A percentile compares a stretch with the other conserved stretches of the same genome.
These are phyloP conservation scores for Epinotia nisella DNA, from an alignment of 2,888 invertebrate genomes.

Conservation along the genomic window DNA sequence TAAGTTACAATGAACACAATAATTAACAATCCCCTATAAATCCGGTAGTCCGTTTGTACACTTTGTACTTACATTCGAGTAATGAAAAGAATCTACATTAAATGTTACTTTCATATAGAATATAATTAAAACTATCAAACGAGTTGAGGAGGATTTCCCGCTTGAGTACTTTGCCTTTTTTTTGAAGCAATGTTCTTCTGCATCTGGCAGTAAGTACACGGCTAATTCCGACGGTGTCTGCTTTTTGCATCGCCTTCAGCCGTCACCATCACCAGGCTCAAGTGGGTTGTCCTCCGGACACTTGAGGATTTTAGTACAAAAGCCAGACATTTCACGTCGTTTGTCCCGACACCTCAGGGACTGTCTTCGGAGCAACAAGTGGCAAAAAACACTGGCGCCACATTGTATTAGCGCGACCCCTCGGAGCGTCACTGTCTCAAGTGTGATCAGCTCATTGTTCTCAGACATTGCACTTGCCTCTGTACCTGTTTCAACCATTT, in stretches of 20 bases:
- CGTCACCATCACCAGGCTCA: slow-evolving; percentile 51
- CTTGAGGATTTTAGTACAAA: slow-evolving; percentile 70
- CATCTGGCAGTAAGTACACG: slow-evolving; percentile 22
- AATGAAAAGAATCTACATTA: slow-evolving; percentile 53
- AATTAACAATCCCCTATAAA: slow-evolving; percentile 60
- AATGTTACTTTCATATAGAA: slow-evolving; percentile 57
- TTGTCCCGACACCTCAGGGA: slow-evolving; percentile 75
- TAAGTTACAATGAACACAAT: slow-evolving; percentile 59
- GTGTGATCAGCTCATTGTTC: slow-evolving; percentile 65
- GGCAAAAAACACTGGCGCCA: slow-evolving; percentile 79
- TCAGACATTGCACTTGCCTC: slow-evolving; percentile 65
- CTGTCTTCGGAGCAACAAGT: slow-evolving; percentile 56
- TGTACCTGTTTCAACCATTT: slow-evolving; percentile 65
- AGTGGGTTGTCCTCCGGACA: slow-evolving; percentile 56
- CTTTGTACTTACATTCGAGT: slow-evolving; percentile 49
- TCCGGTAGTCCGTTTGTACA: slow-evolving; percentile 59
- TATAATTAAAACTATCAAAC: slow-evolving; percentile 48
- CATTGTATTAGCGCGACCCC: slow-evolving; percentile 65
- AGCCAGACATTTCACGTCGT: slow-evolving; percentile 79
- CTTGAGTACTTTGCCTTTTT: slow-evolving; percentile 5
- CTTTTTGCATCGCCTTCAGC: slow-evolving; percentile 52
- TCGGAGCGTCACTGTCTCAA: slow-evolving; percentile 66
- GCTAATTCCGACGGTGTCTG: slow-evolving; percentile 42
- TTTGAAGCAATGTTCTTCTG: slow-evolving; percentile 4
- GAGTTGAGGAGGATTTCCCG: slow-evolving; percentile 24